These are phyloP conservation scores for Drosophila nikananu DNA, from an alignment of 1,140 invertebrate species.

Conservation along the genomic window DNA sequence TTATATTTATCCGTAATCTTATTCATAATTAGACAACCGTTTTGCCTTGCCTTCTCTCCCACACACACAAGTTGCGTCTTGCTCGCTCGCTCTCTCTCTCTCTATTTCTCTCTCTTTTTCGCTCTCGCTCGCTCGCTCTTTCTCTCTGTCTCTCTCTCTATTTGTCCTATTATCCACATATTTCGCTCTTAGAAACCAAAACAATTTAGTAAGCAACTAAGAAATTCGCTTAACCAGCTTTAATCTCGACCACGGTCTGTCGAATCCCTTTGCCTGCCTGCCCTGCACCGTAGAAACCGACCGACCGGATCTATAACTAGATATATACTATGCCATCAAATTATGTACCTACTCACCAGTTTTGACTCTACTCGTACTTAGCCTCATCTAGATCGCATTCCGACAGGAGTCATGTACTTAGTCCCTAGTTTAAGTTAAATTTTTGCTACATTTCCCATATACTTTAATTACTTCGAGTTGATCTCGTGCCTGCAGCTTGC, in stretches of 20 bases:
- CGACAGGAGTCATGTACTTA: constrained; percentile 29
- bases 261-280: constrained; percentile 50
- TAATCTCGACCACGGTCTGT: constrained; percentile 14
- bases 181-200: constrained; percentile 41
- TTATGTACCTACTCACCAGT: constrained; percentile 13
- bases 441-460: constrained; percentile 25
- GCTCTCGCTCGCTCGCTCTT: constrained; percentile 22
- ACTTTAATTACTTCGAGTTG: constrained; percentile 16
- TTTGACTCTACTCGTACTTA: constrained; percentile 20
- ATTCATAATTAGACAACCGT: constrained; percentile 38
- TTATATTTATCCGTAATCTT: constrained; percentile 39
- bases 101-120: constrained; percentile 8
- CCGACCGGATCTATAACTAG: constrained; percentile 41
- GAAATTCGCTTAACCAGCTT: constrained; percentile 34
- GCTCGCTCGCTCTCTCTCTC: constrained; percentile 28
- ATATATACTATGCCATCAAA: constrained; percentile 13
- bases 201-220: constrained; percentile 23
- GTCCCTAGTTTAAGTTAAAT: constrained; percentile 48
- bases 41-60: constrained; percentile 45
- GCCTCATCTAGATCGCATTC: constrained; percentile 28
- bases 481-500: constrained; percentile 20
- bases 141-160: constrained; percentile 20
- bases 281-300: constrained; percentile 35
- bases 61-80: constrained; percentile 30
- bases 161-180: constrained; percentile 31